Base-by-base conservation (phyloP, 1,140 invertebrate species). In the Papilio machaon region DNA sequence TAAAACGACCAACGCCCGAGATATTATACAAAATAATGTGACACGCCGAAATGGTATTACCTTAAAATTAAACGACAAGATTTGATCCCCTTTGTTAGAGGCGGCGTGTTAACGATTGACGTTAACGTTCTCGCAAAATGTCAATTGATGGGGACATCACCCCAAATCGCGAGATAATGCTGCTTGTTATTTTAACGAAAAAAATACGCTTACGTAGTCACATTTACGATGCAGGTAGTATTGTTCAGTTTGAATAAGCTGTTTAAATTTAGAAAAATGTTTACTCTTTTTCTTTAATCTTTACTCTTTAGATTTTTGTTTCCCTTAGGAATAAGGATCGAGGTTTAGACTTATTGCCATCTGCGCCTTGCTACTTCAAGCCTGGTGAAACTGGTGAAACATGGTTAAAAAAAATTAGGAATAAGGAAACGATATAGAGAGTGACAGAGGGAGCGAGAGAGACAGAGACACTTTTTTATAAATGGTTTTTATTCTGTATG, bases 51-150 rank as follows among this genome's bases (percentile, higher is more conserved):
- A 13, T 70, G 64, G 30, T 35, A 70, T 70, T 70, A 70, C 64
- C 64, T 70, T 70, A 70, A 70, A 70, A 70, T 70, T 70, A 70
- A 70, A 70, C 64, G 64, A 70, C 64, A 70, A 70, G 64, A 70
- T 70, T 70, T 70, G 64, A 70, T 70, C 64, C 64, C 64, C 64
- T 38, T 70, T 70, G 64, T 70, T 70, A 70, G 64, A 70, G 64
- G 64, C 64, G 64, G 64, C 64, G 64, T 70, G 64, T 70, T 70
- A 70, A 70, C 64, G 64, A 70, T 70, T 70, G 64, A 70, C 64
- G 30, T 70, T 70, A 70, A 70, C 30, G 64, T 35, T 3, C 64
- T 70, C 64, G 35, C 64, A 70, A 70, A 70, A 70, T 70, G 64
- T 70, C 64, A 70, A 70, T 70, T 70, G 64, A 70, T 70, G 64